phyloP scores from a whole-genome alignment of 2,797 vertebrate species.

The Rhinatrema bivittatum region DNA sequence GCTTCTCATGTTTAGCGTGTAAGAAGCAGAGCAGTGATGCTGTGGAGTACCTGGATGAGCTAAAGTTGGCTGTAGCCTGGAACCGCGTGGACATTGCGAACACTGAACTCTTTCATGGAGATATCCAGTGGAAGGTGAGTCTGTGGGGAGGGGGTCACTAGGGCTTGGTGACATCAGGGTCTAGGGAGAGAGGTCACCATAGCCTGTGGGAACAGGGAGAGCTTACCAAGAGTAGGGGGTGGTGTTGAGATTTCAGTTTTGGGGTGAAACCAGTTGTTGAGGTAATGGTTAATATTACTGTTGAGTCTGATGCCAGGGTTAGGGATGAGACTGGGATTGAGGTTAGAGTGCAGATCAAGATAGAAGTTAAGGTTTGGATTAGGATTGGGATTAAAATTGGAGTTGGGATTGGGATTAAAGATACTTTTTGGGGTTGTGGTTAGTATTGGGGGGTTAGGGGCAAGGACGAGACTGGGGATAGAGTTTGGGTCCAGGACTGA shows the following conservation, averaged over 20 bases:
- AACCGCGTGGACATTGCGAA: slow-evolving; percentile 87
- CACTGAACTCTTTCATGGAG: slow-evolving; percentile 79
- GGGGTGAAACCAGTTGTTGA: background rate
- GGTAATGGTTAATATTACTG: slow-evolving; percentile 1
- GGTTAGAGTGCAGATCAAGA: slow-evolving; percentile 1
- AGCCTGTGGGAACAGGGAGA: slow-evolving; percentile 2
- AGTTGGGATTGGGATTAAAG: slow-evolving; percentile 16
- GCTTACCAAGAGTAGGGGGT: slow-evolving; percentile 4
- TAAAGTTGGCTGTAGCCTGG: slow-evolving; percentile 83
- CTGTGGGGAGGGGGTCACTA: slow-evolving; percentile 5
- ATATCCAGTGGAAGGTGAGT: slow-evolving; percentile 78
- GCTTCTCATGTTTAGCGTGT: slow-evolving; percentile 68
- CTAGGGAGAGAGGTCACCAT: slow-evolving; percentile 3
- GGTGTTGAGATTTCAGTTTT: slow-evolving; percentile 5
- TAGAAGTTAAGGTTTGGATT: slow-evolving; percentile 16
- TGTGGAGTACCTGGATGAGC: slow-evolving; percentile 70
- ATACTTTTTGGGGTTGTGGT: slow-evolving; percentile 23
- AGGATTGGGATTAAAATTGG: slow-evolving; percentile 16
- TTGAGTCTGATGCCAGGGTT: slow-evolving; percentile 6
- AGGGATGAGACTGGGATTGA: slow-evolving; percentile 2
- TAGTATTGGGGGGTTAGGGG: slow-evolving; percentile 1
- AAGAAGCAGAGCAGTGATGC: slow-evolving; percentile 42
- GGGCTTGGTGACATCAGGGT: no score
- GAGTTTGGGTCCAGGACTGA: background rate
- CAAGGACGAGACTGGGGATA: background rate